These are phyloP conservation scores for Streblospio benedicti DNA, from an alignment of 1,140 invertebrate genomes.

Conservation along the genomic window DNA sequence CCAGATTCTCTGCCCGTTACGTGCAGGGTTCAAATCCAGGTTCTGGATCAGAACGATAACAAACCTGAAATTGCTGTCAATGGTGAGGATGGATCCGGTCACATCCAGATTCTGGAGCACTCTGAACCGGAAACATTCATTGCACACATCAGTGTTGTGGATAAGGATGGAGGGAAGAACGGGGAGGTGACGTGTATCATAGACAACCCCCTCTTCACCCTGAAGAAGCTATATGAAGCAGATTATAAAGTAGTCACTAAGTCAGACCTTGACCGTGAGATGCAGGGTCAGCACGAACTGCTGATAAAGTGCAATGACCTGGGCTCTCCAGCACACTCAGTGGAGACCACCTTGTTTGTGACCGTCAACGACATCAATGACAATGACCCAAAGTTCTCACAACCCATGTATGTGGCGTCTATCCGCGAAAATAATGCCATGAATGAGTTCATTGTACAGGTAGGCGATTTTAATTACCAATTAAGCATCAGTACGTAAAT, in stretches of 20 bases:
- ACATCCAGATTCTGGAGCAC: constrained; percentile 8
- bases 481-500: no score
- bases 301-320: constrained; percentile 10
- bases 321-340: constrained; percentile 9
- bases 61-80: constrained; percentile 4
- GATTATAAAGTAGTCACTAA: constrained; percentile 7
- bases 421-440: constrained; percentile 73
- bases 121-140: neutral
- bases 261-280: constrained; percentile 4
- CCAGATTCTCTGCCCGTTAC: constrained; percentile 75
- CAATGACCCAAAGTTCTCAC: constrained; percentile 87
- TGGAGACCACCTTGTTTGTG: neutral
- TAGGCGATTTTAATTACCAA: no score
- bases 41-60: constrained; percentile 69
- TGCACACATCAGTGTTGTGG: constrained; percentile 2
- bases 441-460: constrained; percentile 88
- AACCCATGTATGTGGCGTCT: constrained; percentile 80
- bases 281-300: neutral
- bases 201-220: neutral
- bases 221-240: neutral
- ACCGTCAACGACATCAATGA: constrained; percentile 80
- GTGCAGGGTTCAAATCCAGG: constrained; percentile 67
- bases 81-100: constrained; percentile 22
- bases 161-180: constrained; percentile 1
- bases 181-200: constrained; percentile 4